Evolutionary conservation across 2,797 vertebrate species (phyloP).

Genomic region (Microcaecilia unicolor): DNA sequence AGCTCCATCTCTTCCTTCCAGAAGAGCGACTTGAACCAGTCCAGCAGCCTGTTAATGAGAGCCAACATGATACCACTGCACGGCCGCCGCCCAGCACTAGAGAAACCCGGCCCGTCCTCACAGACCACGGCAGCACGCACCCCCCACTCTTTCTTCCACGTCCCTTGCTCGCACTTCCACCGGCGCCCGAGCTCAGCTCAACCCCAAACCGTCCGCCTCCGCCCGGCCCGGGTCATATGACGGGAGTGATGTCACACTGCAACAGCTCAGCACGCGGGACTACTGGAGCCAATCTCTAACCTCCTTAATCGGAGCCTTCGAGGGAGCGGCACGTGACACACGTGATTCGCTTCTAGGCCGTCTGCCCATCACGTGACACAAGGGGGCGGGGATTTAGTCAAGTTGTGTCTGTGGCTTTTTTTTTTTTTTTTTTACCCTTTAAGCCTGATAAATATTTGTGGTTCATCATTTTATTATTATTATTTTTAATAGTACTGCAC

Average conservation of each 20-base stretch:
- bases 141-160: no score
- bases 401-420: no score
- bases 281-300: no score
- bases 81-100: neutral
- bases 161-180: neutral
- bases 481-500: no score
- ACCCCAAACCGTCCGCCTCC: neutral
- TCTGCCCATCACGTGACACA: no score
- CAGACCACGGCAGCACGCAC: neutral
- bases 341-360: no score
- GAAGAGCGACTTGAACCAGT: constrained; percentile 61
- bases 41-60: constrained; percentile 56
- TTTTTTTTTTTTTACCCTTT: no score
- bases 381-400: no score
- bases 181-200: neutral
- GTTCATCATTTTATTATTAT: no score
- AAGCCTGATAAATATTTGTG: no score
- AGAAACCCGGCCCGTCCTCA: neutral
- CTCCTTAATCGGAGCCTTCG: no score
- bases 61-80: constrained; percentile 45
- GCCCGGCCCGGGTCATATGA: neutral
- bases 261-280: neutral
- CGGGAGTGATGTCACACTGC: neutral
- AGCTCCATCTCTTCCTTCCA: constrained; percentile 69
- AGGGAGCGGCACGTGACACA: neutral